Conservation (phyloP, 1,140 invertebrate species). For the Andrena cerasifolii region DNA sequence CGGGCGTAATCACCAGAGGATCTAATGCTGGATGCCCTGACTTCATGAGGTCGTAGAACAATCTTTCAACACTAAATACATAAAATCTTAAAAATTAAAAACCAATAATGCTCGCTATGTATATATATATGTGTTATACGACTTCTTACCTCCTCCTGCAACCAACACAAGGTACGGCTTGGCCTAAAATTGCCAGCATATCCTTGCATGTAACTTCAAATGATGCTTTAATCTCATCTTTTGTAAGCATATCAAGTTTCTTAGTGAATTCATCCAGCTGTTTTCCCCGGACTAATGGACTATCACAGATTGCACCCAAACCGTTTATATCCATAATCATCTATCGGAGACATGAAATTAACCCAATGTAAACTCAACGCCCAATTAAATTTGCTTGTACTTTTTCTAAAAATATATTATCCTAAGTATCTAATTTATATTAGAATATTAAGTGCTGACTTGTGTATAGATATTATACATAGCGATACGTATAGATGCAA, state of each 20-base stretch:
- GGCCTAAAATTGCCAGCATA: slow-evolving; percentile 91
- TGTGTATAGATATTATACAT: not conserved
- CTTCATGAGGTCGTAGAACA: slow-evolving; percentile 92
- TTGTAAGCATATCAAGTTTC: slow-evolving; percentile 90
- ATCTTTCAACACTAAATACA: slow-evolving; percentile 90
- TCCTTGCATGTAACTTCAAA: slow-evolving; percentile 92
- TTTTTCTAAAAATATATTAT: not conserved
- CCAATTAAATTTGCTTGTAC: not conserved
- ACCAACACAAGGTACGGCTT: slow-evolving; percentile 95
- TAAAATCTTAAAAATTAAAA: slow-evolving; percentile 19
- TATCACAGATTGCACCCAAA: slow-evolving; percentile 90
- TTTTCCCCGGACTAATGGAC: slow-evolving; percentile 88
- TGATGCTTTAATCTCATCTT: slow-evolving; percentile 90
- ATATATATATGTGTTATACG: not conserved
- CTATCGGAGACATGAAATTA: slow-evolving; percentile 80
- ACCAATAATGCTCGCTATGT: not conserved
- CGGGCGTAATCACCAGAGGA: slow-evolving; percentile 88
- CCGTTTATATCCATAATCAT: slow-evolving; percentile 95
- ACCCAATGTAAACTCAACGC: no score
- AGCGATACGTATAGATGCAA: not conserved
- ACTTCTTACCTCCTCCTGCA: slow-evolving; percentile 91
- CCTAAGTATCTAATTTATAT: not conserved
- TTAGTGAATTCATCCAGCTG: slow-evolving; percentile 92
- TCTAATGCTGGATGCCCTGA: slow-evolving; percentile 92
- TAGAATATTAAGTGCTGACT: not conserved